Evolutionary conservation across 2,797 vertebrate species (phyloP), one percentile per base, ranked within the genome.

Genomic region (Xyrichtys novacula): DNA sequence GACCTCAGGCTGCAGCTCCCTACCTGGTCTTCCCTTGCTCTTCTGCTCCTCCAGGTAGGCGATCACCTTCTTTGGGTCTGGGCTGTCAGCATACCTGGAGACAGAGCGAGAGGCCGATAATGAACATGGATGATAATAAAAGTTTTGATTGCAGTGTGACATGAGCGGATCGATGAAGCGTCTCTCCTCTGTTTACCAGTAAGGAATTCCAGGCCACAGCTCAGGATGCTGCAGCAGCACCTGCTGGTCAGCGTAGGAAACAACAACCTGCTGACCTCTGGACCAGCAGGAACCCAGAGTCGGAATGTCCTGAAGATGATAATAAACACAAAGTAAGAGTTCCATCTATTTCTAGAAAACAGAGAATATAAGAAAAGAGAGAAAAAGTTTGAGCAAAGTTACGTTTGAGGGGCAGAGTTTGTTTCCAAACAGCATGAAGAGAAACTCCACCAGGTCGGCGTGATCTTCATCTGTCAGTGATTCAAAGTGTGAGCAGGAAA

Each of bases 51-150:
- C 96, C 74, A 98, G 84, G 67, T 94, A 97, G 0, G 63, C 60
- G 11, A 97, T 84, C 1, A 98, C 94, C 4, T 81, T 75, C 0
- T 75, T 17, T 0, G 95, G 88, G 59, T 95, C 78, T 0, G 94
- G 88, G 66, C 93, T 87, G 85, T 97, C 73, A 1, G 94, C 96
- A 86, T 96, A 97, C 95, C 96, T 98, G 88, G 36, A 78, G 2
- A 81, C 40, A 75, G 20, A 75, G 23, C 2, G 3, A 28, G n/a
- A 75, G 31, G 19, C n/a, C 25, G 6, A 32, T 16, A 14, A 36
- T 36, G 34, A 36, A 3, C 31, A 32, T 8, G 12, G 9, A 32
- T 3, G 9, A 32, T 12, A 3, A 10, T 11, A 11, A 32, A 8
- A 32, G 31, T 32, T 8, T 32, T 32, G 6, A n/a, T n/a, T n/a